Base-by-base conservation (phyloP, 2,888 invertebrate genomes). In the Punctoribates punctum region DNA sequence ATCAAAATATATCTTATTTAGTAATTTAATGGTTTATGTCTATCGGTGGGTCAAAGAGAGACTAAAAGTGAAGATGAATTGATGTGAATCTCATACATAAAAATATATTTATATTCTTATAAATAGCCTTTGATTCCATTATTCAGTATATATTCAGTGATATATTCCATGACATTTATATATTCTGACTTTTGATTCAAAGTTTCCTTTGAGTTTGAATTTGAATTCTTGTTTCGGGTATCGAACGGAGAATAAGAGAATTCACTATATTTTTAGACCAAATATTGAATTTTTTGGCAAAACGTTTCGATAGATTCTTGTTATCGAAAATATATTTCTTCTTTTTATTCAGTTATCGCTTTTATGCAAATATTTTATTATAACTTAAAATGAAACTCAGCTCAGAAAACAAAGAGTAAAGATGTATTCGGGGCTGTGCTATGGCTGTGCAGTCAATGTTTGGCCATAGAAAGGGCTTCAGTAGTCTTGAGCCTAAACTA, bases 91-190 rank as follows among this genome's bases (percentile, higher is more conserved):
- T 23, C 27, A 62, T 25, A 20, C 62, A 62, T 62, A 27, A 27
- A 27, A 62, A 62, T 29, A 62, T 62, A 62, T 34, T 62, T 62
- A 62, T 62, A 9, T n/a, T 60, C n/a, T 60, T 60, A 62, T 62
- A 62, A 62, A 25, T 62, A 27, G 62, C 62, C 20, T 62, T 62
- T 23, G 60, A 60, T 60, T 23, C 13, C 60, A 25, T 60, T 51
- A n/a, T 51, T 51, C 51, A 51, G 51, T 51, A 60, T 20, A 20
- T 60, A 17, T 60, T 20, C 46, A 60, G 6, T 48, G 13, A 48
- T 48, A 48, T 17, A n/a, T 48, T 48, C 48, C 3, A n/a, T 20
- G 3, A n/a, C 20, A 54, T 54, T n/a, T 54, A 54, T 54, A n/a
- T 54, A n/a, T 54, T n/a, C 20, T 54, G 54, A 54, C 54, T 54